Base-by-base conservation (phyloP, 2,888 invertebrate genomes). In the Yponomeuta sedellus region DNA sequence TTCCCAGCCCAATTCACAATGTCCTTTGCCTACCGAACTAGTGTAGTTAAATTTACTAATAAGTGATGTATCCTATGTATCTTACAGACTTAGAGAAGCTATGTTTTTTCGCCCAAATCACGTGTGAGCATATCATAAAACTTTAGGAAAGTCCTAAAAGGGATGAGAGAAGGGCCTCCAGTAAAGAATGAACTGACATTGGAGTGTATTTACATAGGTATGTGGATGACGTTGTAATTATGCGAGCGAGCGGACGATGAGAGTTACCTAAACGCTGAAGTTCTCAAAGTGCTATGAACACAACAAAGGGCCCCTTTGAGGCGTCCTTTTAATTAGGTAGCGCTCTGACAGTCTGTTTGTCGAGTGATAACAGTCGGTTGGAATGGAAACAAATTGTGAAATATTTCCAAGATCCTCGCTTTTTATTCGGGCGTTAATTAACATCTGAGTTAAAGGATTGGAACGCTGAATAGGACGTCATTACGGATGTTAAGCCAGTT, bases 271-370 rank as follows among this genome's bases (percentile, higher is more conserved):
- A 28, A 12, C 25, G 65, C 34, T 61, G 40, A 61, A 69, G 73
- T 70, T 79, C 78, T 80, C 79, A 79, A 75, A 81, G 81, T 72
- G 78, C 72, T 79, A 69, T 81, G 80, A 79, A 78, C 77, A 71
- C 74, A 69, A 79, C 77, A 76, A 75, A 77, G 80, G 74, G 71
- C 74, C 77, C 78, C 77, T 75, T 75, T 75, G 71, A 34, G 34
- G 34, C 72, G 69, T 71, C 68, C 70, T 75, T 74, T 73, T 79
- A 82, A 82, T 84, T 82, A 81, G 74, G 74, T 57, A 57, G 59
- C 22, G 12, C 61, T 28, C 61, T 70, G 74, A 72, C 74, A 74
- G 75, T 77, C 75, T 73, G 73, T 73, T 71, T 57, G 39, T n/a
- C 58, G 58, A 34, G 19, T 58, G 57, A 65, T 58, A 63, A 40